Conservation (phyloP, 2,113 vertebrate genomes). For the Gallinago media region DNA sequence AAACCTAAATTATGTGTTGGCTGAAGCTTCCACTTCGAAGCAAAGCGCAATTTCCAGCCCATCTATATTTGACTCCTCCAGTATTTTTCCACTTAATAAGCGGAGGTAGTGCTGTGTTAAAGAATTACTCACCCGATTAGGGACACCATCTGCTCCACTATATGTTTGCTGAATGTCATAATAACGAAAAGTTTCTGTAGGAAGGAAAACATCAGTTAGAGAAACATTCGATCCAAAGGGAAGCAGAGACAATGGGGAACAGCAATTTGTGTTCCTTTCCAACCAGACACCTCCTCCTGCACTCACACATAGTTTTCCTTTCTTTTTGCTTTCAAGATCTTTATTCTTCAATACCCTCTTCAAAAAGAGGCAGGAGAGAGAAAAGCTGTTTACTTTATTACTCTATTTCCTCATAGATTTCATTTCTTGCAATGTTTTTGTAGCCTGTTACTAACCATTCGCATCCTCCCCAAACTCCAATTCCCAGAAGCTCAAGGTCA, state of each 20-base stretch:
- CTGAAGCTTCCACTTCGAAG: background rate
- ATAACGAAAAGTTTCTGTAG: conserved; percentile 95
- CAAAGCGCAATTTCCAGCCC: background rate
- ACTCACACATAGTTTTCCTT: background rate
- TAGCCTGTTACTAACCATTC: background rate
- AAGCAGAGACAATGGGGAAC: background rate
- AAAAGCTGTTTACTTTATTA: background rate
- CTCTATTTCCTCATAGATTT: background rate
- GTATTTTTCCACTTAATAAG: conserved; percentile 22
- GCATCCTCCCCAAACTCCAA: conserved; percentile 25
- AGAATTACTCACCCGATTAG: conserved; percentile 91
- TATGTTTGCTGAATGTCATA: conserved; percentile 92
- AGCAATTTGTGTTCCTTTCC: background rate
- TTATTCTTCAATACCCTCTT: background rate
- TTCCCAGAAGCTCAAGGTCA: conserved; percentile 61
- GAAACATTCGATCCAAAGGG: conserved; percentile 1
- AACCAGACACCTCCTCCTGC: background rate
- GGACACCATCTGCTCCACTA: conserved; percentile 94
- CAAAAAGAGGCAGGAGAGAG: background rate
- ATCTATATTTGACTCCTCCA: background rate
- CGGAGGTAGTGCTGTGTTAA: conserved; percentile 27
- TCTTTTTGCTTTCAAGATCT: background rate
- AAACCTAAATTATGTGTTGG: background rate
- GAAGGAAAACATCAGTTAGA: conserved; percentile 72
- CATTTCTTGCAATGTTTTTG: conserved; percentile 7